phyloP scores from a whole-genome alignment of 2,797 vertebrate species.

The Onychomys torridus region DNA sequence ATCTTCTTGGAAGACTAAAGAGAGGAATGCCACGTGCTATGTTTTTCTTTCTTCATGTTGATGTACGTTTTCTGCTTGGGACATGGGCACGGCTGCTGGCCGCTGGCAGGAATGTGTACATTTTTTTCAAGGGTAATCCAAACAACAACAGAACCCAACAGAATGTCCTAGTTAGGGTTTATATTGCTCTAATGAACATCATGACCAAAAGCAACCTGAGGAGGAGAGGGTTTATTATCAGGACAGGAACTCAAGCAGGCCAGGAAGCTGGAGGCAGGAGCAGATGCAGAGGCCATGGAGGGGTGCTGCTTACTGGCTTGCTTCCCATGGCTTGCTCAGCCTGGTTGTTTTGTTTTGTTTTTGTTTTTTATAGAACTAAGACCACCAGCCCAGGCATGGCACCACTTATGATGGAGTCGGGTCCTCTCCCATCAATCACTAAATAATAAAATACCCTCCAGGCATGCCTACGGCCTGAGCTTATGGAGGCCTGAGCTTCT shows the following conservation, averaged over 20 bases:
- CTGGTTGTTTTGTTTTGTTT: too few relatives aligned
- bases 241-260: not conserved
- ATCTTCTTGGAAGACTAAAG: not conserved
- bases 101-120: not conserved
- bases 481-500: not conserved
- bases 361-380: not conserved
- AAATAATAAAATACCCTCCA: not conserved
- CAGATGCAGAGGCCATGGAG: not conserved
- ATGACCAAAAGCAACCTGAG: not conserved
- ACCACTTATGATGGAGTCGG: not conserved
- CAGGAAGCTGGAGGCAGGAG: not conserved
- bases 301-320: not conserved
- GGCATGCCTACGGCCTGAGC: not conserved
- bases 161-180: not conserved
- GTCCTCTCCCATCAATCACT: not conserved
- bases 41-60: constrained; percentile 16
- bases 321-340: not conserved
- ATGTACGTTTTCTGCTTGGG: constrained; percentile 7
- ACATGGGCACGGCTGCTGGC: not conserved
- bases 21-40: not conserved
- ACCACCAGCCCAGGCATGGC: not conserved
- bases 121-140: not conserved
- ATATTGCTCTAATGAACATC: not conserved
- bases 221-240: not conserved
- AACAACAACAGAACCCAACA: not conserved